phyloP scores from a whole-genome alignment of 2,888 invertebrate species.

The Timema podura region DNA sequence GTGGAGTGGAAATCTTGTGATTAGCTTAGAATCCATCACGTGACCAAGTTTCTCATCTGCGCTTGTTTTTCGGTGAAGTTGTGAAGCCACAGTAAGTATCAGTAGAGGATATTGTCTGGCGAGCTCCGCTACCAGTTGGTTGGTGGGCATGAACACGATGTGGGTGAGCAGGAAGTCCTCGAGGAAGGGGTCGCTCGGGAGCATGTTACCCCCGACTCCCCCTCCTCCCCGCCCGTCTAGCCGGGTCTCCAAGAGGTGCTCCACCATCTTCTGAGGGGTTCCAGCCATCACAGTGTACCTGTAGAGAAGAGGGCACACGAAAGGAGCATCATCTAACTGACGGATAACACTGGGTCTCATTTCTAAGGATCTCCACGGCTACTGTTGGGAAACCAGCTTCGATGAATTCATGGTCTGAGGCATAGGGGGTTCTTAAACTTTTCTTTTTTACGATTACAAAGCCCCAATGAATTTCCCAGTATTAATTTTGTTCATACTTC shows the following conservation, averaged over 20 bases:
- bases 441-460: too few relatives aligned
- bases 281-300: conserved; percentile 86
- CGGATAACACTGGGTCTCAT: too few relatives aligned
- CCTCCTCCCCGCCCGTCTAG: conserved; percentile 56
- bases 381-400: too few relatives aligned
- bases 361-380: too few relatives aligned
- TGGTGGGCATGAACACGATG: conserved; percentile 75
- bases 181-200: conserved; percentile 64
- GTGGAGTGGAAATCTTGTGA: too few relatives aligned
- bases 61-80: not conserved
- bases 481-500: too few relatives aligned
- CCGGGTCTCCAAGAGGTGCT: conserved; percentile 76
- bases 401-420: too few relatives aligned
- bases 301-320: conserved; percentile 26
- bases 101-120: conserved; percentile 71
- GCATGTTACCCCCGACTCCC: conserved; percentile 36
- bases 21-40: too few relatives aligned
- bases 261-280: conserved; percentile 79
- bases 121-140: conserved; percentile 67
- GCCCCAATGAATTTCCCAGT: too few relatives aligned
- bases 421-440: too few relatives aligned
- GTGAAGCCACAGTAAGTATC: not conserved
- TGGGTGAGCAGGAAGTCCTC: conserved; percentile 81
- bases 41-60: too few relatives aligned
- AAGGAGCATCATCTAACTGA: too few relatives aligned